Base-by-base conservation (phyloP, 2,113 vertebrate species). In the Dendrocopos noguchii region DNA sequence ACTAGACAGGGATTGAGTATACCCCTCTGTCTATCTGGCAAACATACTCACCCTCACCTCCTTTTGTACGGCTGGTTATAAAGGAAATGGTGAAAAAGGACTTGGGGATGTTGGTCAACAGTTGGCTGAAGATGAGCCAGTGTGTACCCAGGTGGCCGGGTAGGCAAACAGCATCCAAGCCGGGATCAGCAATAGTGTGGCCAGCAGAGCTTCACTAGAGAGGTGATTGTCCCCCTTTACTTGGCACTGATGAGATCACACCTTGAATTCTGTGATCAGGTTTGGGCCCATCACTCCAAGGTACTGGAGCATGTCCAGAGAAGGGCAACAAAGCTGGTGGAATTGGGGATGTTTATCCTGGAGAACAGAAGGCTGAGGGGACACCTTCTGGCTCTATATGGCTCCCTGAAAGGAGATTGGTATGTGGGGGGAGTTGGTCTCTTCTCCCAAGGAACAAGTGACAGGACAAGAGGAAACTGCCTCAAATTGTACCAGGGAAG, bases 1-100 rank as follows among this genome's bases (percentile, higher is more conserved):
- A 7, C 1, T 12, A 6, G 4, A 3, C 2, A 0, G 1, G 55
- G 74, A 31, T 39, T 22, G 56, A 80, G 76, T 31, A 29, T 16
- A 12, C 3, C 12, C 9, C 11, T 76, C 66, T 1, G 20, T 4
- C 25, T 8, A 73, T 64, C 60, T 27, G 42, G 46, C 2, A 9
- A 9, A 55, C 29, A 0, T 12, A 19, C 10, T 34, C 14, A 14
- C 61, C 46, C 59, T n/a, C 47, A 17, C 46, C 22, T 55, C 65
- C 20, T 31, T 72, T 47, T 15, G 4, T 3, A 31, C 2, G 28
- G 2, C 0, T 9, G 29, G 5, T 60, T 66, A 29, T 55, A 76
- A 14, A 12, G 50, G 50, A 52, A 12, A 52, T 52, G 22, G 22
- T 13, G 22, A 52, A 25, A 52, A 52, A 13, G 50, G 50, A 52